Base-by-base conservation (phyloP, 2,888 invertebrate genomes). In the Leucoptera coffeella region DNA sequence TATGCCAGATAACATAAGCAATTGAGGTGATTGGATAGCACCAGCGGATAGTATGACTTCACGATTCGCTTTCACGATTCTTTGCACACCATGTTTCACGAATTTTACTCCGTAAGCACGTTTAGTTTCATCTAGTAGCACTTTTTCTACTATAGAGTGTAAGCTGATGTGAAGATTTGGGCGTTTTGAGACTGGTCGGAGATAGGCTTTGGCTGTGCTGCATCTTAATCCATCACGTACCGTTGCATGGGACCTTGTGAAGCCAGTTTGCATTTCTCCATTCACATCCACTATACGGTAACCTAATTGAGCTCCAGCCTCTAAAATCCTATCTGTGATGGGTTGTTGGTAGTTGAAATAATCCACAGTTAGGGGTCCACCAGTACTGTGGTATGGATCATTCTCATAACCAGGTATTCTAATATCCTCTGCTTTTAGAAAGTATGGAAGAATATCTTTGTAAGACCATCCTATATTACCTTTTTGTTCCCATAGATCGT, bases 11-110 rank as follows among this genome's bases (percentile, higher is more conserved):
- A 93, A 47, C 87, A 91, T 86, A 15, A 94, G 62, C 11, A 93
- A 41, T 46, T 93, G 91, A 0, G 92, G 90, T 3, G 87, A 81
- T 43, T 86, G 85, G 34, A 93, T 73, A 1, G 89, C 57, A 2
- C 93, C 96, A 1, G 89, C 89, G 11, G 89, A 82, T 20, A 96
- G 49, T 32, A 96, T 84, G 0, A 95, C 78, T 55, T 93, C 93
- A 39, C 75, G 79, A 6, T 65, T 72, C 0, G 84, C 85, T 33
- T 56, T 64, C 1, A 82, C 73, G n/a, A 62, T 62, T 29, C 59
- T 61, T 6, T 57, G 62, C 4, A 59, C 47, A 2, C 73, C 74
- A 23, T 73, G 49, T 41, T 79, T 79, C n/a, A 59, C 73, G 38
- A 85, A 83, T 32, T 65, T 49, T 0, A 86, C 82, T 1, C 84